Evolutionary conservation across 2,113 vertebrate genomes (phyloP), one percentile per base, ranked within the genome.

Genomic region (Grallaria varia): DNA sequence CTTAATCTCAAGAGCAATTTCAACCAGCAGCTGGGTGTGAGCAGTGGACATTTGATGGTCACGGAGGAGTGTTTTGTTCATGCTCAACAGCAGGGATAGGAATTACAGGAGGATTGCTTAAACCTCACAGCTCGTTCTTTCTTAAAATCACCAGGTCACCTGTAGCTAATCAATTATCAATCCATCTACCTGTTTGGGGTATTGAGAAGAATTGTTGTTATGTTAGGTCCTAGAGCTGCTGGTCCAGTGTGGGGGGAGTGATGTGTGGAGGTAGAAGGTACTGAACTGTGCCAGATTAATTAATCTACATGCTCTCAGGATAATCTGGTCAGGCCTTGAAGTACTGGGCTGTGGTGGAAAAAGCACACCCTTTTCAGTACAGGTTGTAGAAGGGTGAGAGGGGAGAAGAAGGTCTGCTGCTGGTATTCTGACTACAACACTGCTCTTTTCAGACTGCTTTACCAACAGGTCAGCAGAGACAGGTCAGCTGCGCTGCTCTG

Each of bases 401-500:
- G 14, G 68, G 27, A 63, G 55, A 74, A 68, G 10, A 15, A 90
- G 73, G 91, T 21, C 33, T 24, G 16, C 37, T 28, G 59, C 37
- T 82, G 47, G 59, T 72, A 4, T 62, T 86, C 85, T 94, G 71
- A 79, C 92, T 66, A 85, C 64, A 58, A 10, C 64, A 42, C 33
- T 78, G 62, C 44, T 67, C 76, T 39, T 90, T 50, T 91, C 50
- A 88, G 85, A 96, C 39, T 31, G 18, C 79, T 95, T 94, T 84
- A 31, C 56, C 2, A 33, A 59, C n/a, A 76, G 72, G 53, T 88
- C 83, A 9, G 77, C 75, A 89, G 67, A 80, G 88, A 42, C 33
- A 84, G 76, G 56, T 88, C 83, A 80, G 55, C 56, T 91, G 53
- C 37, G 60, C 45, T 93, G 31, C 83, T 93, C 58, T 92, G 49